Conservation (phyloP, 2,113 vertebrate species). For the Ovis canadensis region DNA sequence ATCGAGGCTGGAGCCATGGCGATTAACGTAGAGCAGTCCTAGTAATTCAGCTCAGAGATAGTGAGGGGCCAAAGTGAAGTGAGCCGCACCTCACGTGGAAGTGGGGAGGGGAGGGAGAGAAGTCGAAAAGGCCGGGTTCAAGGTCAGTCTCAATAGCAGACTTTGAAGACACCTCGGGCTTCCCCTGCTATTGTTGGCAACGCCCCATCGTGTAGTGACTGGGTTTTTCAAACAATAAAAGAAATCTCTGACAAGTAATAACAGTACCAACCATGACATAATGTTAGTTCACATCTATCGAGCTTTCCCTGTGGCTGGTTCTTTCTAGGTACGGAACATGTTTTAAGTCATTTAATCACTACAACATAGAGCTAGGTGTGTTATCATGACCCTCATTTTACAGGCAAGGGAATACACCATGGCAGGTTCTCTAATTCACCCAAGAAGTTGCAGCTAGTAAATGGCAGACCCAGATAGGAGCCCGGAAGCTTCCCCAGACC, state of each 20-base stretch:
- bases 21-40: background rate
- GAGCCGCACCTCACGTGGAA: fast-evolving
- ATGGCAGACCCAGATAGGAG: background rate
- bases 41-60: background rate
- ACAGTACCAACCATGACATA: too few species aligned
- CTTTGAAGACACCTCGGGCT: background rate
- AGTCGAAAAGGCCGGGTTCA: background rate
- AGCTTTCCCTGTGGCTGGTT: background rate
- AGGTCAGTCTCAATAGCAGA: background rate
- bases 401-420: background rate
- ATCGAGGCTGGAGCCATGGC: background rate
- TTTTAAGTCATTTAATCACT: background rate
- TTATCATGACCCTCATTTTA: too few species aligned
- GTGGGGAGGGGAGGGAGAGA: background rate
- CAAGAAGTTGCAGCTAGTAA: background rate
- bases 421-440: background rate
- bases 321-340: background rate
- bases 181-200: background rate
- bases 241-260: background rate
- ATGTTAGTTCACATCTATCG: too few species aligned
- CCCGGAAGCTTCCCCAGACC: background rate
- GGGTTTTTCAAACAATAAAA: background rate
- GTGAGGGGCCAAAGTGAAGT: background rate
- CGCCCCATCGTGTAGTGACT: fast-evolving
- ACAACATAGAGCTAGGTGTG: background rate